Conservation (phyloP, 2,888 invertebrate species). For the Aphodius granarius region DNA sequence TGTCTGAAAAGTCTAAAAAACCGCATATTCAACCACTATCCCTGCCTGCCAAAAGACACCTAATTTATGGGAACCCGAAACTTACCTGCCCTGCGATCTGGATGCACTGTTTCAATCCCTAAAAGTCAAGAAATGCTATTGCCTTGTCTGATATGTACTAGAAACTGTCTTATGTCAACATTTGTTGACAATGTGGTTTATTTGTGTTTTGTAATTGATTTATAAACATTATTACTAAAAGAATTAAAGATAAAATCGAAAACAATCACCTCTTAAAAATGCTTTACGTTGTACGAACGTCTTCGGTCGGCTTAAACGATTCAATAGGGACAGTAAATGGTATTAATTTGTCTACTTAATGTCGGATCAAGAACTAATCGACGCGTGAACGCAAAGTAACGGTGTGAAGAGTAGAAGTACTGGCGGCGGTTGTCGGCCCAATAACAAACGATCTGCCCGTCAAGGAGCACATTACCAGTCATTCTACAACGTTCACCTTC, state of each 20-base stretch:
- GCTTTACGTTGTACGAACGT: background rate
- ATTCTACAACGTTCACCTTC: background rate
- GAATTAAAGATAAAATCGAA: too few species aligned
- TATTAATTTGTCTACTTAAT: constrained; percentile 31
- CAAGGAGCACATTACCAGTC: background rate
- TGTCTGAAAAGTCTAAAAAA: background rate
- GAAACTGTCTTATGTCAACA: background rate
- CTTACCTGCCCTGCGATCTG: background rate
- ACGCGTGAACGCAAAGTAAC: constrained; percentile 23
- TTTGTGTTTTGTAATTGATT: too few species aligned
- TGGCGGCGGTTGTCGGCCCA: constrained; percentile 4
- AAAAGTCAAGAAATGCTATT: background rate
- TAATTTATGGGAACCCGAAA: background rate
- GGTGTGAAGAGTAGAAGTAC: constrained; percentile 16
- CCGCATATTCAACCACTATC: background rate
- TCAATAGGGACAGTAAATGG: constrained; percentile 12
- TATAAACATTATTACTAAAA: too few species aligned
- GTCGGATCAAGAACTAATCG: constrained; percentile 30
- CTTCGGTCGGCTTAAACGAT: background rate
- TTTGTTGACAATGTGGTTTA: background rate
- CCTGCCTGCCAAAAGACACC: background rate
- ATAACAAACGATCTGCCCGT: constrained; percentile 13
- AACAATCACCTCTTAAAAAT: background rate
- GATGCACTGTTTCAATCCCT: background rate
- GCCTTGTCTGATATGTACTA: too few species aligned